Conservation (phyloP, 2,888 invertebrate species). For the Aricia artaxerxes region DNA sequence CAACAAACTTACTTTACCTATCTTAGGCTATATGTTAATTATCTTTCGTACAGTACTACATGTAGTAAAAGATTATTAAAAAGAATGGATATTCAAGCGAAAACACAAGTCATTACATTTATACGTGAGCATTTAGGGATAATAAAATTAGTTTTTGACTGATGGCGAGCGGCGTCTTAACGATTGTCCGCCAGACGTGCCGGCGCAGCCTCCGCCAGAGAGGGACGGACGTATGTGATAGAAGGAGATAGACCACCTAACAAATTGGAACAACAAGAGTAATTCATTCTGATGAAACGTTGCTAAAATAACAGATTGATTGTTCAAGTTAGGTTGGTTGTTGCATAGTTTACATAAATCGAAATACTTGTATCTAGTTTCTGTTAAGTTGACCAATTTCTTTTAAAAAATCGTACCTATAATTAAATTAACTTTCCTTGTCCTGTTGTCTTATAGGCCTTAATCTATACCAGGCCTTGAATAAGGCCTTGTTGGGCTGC, state of each 20-base stretch:
- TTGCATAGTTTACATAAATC: background rate
- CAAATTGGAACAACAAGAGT: slow-evolving; percentile 33
- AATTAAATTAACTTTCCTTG: too few relatives aligned
- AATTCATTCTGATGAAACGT: slow-evolving; percentile 39
- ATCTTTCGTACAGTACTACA: background rate
- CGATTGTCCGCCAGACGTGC: slow-evolving; percentile 56
- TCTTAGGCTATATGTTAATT: too few relatives aligned
- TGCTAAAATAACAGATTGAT: slow-evolving; percentile 48
- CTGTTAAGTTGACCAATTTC: background rate
- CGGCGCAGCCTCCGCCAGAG: slow-evolving; percentile 67
- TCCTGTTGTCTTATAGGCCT: too few relatives aligned
- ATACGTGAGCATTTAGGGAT: slow-evolving; percentile 37
- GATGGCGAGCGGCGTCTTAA: slow-evolving; percentile 36
- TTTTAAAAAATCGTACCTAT: too few relatives aligned
- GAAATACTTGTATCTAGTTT: background rate
- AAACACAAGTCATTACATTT: slow-evolving; percentile 29
- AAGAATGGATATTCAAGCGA: background rate
- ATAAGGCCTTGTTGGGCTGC: too few relatives aligned
- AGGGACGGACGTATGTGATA: slow-evolving; percentile 44
- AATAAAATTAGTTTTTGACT: slow-evolving; percentile 40
- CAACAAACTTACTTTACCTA: too few relatives aligned
- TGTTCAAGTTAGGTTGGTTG: slow-evolving; percentile 28
- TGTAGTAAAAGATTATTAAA: background rate
- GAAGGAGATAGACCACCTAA: slow-evolving; percentile 44
- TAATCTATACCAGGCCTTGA: too few relatives aligned